These are phyloP conservation scores for Caenorhabditis afra DNA, from an alignment of 2,888 invertebrate species.

Conservation along the genomic window DNA sequence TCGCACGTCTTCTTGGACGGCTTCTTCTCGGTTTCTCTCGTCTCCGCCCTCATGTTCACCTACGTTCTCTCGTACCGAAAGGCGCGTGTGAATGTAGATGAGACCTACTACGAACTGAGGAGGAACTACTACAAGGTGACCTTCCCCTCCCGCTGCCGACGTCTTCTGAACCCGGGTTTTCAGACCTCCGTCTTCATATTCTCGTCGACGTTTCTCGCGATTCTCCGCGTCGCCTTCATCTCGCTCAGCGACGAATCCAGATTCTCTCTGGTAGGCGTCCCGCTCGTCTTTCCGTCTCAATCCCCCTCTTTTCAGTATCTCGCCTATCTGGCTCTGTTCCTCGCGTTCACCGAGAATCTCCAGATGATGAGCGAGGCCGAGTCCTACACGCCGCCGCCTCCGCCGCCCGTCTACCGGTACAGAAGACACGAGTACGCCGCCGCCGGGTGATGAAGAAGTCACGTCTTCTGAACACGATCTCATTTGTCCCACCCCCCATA, in stretches of 20 bases:
- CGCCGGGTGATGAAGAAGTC: slow-evolving; percentile 45
- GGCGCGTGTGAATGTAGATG: slow-evolving; percentile 31
- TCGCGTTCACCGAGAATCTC: slow-evolving; percentile 61
- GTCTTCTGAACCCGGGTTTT: slow-evolving; percentile 7
- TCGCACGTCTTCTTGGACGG: slow-evolving; percentile 40
- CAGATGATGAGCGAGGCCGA: slow-evolving; percentile 53
- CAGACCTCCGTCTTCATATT: slow-evolving; percentile 48
- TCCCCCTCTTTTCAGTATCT: slow-evolving; percentile 33
- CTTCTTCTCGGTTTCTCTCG: slow-evolving; percentile 40
- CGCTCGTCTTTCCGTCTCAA: not conserved
- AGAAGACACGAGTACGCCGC: slow-evolving; percentile 35
- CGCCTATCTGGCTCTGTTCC: slow-evolving; percentile 52
- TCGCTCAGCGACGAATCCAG: slow-evolving; percentile 43
- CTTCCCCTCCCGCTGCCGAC: not conserved
- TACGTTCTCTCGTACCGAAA: slow-evolving; percentile 50
- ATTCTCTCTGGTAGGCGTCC: slow-evolving; percentile 41
- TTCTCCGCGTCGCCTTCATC: slow-evolving; percentile 45
- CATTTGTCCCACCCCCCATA: slow-evolving; percentile 2
- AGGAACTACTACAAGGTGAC: slow-evolving; percentile 45
- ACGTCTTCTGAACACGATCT: not conserved
- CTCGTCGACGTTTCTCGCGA: slow-evolving; percentile 49
- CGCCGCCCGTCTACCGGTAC: slow-evolving; percentile 16
- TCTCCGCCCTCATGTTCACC: slow-evolving; percentile 47
- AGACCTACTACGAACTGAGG: slow-evolving; percentile 43
- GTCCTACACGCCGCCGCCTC: slow-evolving; percentile 30